Evolutionary conservation across 2,113 vertebrate species (phyloP), one percentile per base, ranked within the genome.

Genomic region (Panurus biarmicus): DNA sequence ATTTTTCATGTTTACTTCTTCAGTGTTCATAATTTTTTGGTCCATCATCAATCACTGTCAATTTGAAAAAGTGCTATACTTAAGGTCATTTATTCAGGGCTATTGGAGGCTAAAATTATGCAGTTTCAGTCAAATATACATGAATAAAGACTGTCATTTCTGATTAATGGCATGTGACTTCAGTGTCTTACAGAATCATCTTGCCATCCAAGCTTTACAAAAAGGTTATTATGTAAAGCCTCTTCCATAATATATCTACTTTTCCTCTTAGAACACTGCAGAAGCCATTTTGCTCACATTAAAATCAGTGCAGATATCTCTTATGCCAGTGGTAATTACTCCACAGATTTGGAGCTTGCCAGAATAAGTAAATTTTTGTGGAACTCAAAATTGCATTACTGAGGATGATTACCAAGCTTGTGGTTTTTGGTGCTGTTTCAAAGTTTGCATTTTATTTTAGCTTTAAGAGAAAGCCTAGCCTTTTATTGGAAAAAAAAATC

Each of bases 11-110:
- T 98, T 97, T 98, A 98, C 97, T 96, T 98, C 98, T 98, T 98
- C 98, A 97, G 97, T 98, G 98, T 98, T 99, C 97, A 97, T 98
- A 98, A 98, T 98, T 98, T 97, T 88, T 95, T 89, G 83, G 97
- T 97, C 98, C 58, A 87, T 98, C 98, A 99, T 99, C 98, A 96
- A 99, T 99, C 99, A 99, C 78, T 98, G 98, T 98, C 97, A 98
- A 96, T 97, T 98, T 98, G 98, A 99, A 98, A 98, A 98, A 98
- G 97, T 98, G 97, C 97, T 97, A 97, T 98, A 98, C 97, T 98
- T 98, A 98, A 97, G 98, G 98, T 99, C 98, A 98, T 98, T 98
- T 98, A 98, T 98, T 98, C 97, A 98, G 97, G 97, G 98, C 98
- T 98, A 98, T 98, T 98, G 97, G 98, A 98, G 98, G 97, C 98